Evolutionary conservation across 2,888 invertebrate species (phyloP).

Genomic region (Hybos culiciformis): DNA sequence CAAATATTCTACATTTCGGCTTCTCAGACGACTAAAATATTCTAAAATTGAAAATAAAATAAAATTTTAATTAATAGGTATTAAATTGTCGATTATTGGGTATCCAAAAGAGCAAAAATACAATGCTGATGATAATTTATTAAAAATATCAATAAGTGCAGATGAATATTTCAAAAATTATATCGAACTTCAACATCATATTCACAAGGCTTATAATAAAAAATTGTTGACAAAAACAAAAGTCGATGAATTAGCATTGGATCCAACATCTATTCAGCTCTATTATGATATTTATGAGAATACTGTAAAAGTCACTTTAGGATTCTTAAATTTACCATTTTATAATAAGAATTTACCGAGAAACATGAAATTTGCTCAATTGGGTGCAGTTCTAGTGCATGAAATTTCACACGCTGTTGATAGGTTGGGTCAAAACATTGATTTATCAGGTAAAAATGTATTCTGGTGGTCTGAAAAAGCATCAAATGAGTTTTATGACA

Average conservation of each 20-base stretch:
- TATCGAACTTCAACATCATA: background rate
- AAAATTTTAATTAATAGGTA: too few relatives aligned
- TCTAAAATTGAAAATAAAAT: too few relatives aligned
- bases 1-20: too few relatives aligned
- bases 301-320: background rate
- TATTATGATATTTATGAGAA: background rate
- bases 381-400: background rate
- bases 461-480: background rate
- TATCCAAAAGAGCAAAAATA: background rate
- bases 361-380: constrained; percentile 1
- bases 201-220: background rate
- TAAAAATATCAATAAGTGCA: background rate
- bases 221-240: background rate
- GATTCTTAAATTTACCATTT: constrained; percentile 1
- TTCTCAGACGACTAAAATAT: too few relatives aligned
- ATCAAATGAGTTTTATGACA: background rate
- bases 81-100: background rate
- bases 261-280: background rate
- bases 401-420: background rate
- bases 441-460: background rate
- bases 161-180: background rate
- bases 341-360: background rate
- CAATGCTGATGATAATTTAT: background rate
- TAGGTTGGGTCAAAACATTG: background rate
- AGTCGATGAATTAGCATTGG: background rate